Base-by-base conservation (phyloP, 2,797 vertebrate genomes). In the Morus bassanus region DNA sequence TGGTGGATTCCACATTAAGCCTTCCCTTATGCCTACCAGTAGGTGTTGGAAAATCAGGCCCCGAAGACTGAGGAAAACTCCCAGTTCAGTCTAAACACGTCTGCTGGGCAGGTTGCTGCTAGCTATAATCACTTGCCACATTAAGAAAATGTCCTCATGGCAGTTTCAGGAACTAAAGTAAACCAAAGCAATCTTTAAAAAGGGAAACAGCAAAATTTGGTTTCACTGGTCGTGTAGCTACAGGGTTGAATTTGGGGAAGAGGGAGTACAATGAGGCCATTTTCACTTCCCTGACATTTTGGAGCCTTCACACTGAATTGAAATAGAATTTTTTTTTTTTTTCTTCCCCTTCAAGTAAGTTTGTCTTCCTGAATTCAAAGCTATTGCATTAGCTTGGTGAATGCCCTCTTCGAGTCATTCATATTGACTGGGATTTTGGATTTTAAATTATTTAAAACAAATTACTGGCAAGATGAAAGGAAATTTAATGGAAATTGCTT, bases 401-500 rank as follows among this genome's bases (percentile, higher is more conserved):
- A 50, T n/a, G 51, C 54, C n/a, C 60, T 70, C 64, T 11, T n/a
- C 73, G 54, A 74, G 73, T 10, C 53, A 37, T 77, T 94, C 35
- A 3, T 19, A 68, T 33, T 46, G 74, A 89, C 64, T 67, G 50
- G 33, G 45, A 53, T 37, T 64, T 76, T 21, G 56, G 56, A 74
- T 83, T 92, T 72, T 19, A 30, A 83, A 43, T 70, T 48, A 41
- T 70, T 85, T 74, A 27, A 95, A 85, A 79, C 63, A 86, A 83
- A 89, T 91, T 79, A 54, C 63, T 85, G 68, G 45, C 53, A 88
- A 94, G 63, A 93, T 76, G 59, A 94, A 92, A 81, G 54, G 80
- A 84, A 65, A 79, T 75, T 23, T 65, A 86, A 70, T 70, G 79
- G 80, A 67, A 85, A 30, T 35, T 68, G 60, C 92, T 95, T 92